A percentile compares a stretch with the other conserved stretches of the same genome.
phyloP scores from a whole-genome alignment of 2,888 invertebrate species.

The Tipula helvola region DNA sequence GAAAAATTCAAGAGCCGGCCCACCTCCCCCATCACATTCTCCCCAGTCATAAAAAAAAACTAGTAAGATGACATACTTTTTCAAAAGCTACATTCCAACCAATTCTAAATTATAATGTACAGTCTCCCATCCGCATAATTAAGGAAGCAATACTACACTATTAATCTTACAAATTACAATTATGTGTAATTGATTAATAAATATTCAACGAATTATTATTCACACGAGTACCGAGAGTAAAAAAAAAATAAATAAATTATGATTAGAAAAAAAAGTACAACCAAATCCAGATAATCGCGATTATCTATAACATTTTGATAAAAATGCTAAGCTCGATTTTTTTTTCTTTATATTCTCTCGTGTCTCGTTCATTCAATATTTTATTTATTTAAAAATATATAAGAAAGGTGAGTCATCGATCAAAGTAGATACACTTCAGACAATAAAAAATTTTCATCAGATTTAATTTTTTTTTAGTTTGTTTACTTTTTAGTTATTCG shows the following conservation, averaged over 20 bases:
- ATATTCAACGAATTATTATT: neutral
- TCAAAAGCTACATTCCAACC: too few relatives aligned
- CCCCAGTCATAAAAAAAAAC: too few relatives aligned
- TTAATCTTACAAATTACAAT: neutral
- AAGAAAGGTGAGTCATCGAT: neutral
- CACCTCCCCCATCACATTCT: too few relatives aligned
- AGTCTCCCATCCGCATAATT: neutral
- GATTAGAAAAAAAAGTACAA: neutral
- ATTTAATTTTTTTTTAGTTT: neutral
- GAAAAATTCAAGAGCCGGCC: too few relatives aligned
- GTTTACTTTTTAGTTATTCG: neutral
- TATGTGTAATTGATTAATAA: neutral
- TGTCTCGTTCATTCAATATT: neutral
- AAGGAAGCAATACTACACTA: neutral
- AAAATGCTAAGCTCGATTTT: neutral
- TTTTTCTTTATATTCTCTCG: neutral
- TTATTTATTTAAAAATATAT: neutral
- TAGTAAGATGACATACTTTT: too few relatives aligned
- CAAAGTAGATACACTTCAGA: neutral
- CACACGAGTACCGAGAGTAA: neutral
- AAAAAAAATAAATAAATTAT: neutral
- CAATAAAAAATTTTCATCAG: neutral
- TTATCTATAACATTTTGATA: neutral
- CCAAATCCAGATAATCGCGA: neutral
- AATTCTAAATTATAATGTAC: neutral